Evolutionary conservation across 1,140 invertebrate species (phyloP).

Genomic region (Lordiphosa mommai): DNA sequence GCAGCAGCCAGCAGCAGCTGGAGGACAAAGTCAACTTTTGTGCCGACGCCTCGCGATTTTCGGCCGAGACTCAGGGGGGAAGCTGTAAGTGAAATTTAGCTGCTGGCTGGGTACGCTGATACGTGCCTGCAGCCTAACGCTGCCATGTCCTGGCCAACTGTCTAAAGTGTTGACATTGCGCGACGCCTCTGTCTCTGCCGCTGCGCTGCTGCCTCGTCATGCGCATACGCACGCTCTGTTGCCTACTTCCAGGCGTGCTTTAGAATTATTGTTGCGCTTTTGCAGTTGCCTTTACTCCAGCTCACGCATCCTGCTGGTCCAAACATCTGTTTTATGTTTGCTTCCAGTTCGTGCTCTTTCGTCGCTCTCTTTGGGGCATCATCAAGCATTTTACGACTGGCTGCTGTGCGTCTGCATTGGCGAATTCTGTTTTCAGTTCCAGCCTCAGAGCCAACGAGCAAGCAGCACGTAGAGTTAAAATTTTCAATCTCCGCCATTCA

Average conservation of each 20-base stretch:
- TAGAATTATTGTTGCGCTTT: slow-evolving; percentile 65
- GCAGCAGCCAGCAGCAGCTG: neutral
- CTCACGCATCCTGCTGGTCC: slow-evolving; percentile 15
- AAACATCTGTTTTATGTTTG: slow-evolving; percentile 75
- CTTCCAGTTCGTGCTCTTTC: slow-evolving; percentile 39
- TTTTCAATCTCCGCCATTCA: slow-evolving; percentile 1
- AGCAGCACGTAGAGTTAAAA: slow-evolving; percentile 25
- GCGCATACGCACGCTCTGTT: slow-evolving; percentile 63
- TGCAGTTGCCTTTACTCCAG: slow-evolving; percentile 22
- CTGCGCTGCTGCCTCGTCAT: slow-evolving; percentile 33
- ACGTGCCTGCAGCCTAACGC: slow-evolving; percentile 8
- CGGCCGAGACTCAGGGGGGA: neutral
- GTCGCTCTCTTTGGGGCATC: slow-evolving; percentile 18
- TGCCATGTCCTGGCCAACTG: slow-evolving; percentile 46
- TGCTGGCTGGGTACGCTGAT: slow-evolving; percentile 34
- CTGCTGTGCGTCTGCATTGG: slow-evolving; percentile 20
- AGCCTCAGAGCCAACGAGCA: slow-evolving; percentile 65
- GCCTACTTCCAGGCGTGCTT: slow-evolving; percentile 63
- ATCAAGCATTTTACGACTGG: slow-evolving; percentile 1
- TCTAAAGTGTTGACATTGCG: slow-evolving; percentile 40
- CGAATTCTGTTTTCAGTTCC: slow-evolving; percentile 48
- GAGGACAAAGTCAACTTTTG: slow-evolving; percentile 50
- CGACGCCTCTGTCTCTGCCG: neutral
- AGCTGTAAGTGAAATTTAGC: slow-evolving; percentile 38
- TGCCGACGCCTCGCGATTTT: slow-evolving; percentile 45